phyloP scores from a whole-genome alignment of 2,888 invertebrate species.

The Galeruca laticollis region DNA sequence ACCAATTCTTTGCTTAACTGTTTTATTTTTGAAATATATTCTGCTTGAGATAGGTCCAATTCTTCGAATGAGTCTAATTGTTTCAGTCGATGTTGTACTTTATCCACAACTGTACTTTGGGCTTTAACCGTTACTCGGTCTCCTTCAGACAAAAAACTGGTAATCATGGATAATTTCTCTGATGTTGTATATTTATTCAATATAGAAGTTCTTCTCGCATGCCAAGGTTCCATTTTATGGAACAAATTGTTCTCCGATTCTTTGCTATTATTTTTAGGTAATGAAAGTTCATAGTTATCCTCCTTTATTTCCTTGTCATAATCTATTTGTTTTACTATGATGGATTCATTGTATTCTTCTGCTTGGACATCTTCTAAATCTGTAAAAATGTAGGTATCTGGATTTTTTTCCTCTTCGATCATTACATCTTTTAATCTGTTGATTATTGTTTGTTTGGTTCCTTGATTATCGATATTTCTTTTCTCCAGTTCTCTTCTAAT shows the following conservation, averaged over 20 bases:
- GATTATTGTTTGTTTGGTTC: too few relatives aligned
- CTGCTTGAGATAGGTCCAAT: constrained; percentile 85
- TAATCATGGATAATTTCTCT: constrained; percentile 91
- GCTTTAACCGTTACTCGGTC: constrained; percentile 87
- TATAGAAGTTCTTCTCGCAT: constrained; percentile 79
- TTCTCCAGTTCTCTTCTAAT: too few relatives aligned
- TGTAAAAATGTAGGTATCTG: too few relatives aligned
- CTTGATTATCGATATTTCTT: too few relatives aligned
- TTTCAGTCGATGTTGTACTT: constrained; percentile 90
- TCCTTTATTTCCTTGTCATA: too few relatives aligned
- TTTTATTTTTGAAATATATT: constrained; percentile 86
- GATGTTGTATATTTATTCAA: constrained; percentile 92
- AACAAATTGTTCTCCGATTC: constrained; percentile 51
- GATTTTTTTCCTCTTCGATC: too few relatives aligned
- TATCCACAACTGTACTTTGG: constrained; percentile 85
- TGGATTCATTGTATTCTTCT: too few relatives aligned
- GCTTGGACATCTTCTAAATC: too few relatives aligned
- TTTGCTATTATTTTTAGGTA: constrained; percentile 51
- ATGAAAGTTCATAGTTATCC: constrained; percentile 47
- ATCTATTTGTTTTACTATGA: too few relatives aligned
- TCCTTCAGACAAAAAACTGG: constrained; percentile 86
- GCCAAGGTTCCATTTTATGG: constrained; percentile 80
- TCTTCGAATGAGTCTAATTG: constrained; percentile 97
- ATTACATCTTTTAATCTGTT: too few relatives aligned
- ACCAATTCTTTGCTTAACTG: constrained; percentile 92